Conservation (phyloP, 2,888 invertebrate genomes). For the Acanthosepion lycidas region DNA sequence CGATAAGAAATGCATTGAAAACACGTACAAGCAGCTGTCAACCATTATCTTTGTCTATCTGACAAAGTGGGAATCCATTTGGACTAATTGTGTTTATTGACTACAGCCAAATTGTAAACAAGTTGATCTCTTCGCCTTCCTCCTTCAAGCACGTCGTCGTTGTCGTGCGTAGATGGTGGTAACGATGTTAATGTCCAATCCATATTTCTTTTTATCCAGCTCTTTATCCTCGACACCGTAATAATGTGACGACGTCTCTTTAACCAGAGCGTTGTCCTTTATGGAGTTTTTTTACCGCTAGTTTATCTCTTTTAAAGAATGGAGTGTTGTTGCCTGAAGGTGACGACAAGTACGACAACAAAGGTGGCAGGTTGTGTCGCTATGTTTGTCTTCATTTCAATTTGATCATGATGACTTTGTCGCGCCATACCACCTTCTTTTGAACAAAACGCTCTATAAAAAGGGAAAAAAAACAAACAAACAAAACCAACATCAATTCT, state of each 20-base stretch:
- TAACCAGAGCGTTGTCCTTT: background rate
- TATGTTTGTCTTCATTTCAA: background rate
- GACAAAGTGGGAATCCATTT: background rate
- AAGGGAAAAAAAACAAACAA: too few relatives aligned
- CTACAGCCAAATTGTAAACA: slow-evolving; percentile 4
- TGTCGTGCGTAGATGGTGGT: background rate
- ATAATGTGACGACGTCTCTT: slow-evolving; percentile 12
- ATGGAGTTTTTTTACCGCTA: background rate
- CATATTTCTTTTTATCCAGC: background rate
- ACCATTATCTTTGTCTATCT: background rate
- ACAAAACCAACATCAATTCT: background rate
- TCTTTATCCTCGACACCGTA: background rate
- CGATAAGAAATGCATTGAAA: background rate
- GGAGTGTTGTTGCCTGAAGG: slow-evolving; percentile 13
- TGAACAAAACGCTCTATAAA: background rate
- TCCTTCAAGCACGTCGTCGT: background rate
- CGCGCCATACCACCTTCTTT: background rate
- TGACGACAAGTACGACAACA: background rate
- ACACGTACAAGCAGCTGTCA: background rate
- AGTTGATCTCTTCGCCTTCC: background rate
- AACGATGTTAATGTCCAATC: slow-evolving; percentile 21
- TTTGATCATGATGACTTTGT: background rate
- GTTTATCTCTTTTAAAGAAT: background rate
- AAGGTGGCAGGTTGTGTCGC: slow-evolving; percentile 20
- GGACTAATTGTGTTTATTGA: background rate